Evolutionary conservation across 2,888 invertebrate species (phyloP), one percentile per base, ranked within the genome.

Genomic region (Chloromyia formosa): DNA sequence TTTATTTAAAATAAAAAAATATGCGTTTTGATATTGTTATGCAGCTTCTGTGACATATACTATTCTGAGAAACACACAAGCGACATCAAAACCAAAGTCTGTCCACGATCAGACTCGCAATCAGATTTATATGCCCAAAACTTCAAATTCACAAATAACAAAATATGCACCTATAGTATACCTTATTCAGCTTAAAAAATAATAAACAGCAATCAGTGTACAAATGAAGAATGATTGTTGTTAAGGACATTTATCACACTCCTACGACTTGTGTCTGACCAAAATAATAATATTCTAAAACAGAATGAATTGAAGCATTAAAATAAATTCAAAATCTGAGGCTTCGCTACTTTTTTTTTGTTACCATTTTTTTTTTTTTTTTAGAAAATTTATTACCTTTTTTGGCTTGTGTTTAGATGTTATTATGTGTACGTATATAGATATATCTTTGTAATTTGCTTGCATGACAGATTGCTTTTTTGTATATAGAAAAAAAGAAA

Each of bases 281-380:
- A 10, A 27, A 61, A 62, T 12, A 23, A 22, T 23, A 22, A 60
- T 22, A 23, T 16, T 16, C n/a, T 14, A 14, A 23, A 23, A 22
- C n/a, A 27, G 12, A 23, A 53, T 53, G 53, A 27, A 60, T 14
- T 14, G 14, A 5, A 40, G 62, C 62, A 62, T 62, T 62, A 62
- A 62, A 35, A 40, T 16, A 10, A 62, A 62, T 40, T 62, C 62
- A 40, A 42, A 58, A 35, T 35, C 2, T 40, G 40, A 62, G 62
- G 62, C 40, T 20, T 62, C 62, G 62, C 61, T 10, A 61, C 10
- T 35, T 10, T 7, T 16, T 22, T n/a, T n/a, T n/a, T n/a, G n/a
- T n/a, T n/a, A n/a, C n/a, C n/a, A 72, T 20, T 49, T 45, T 22
- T 14, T 23, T n/a, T 14, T 60, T 23, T 22, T 49, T 49, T 49